phyloP scores from a whole-genome alignment of 2,888 invertebrate genomes.

The Ophion slaviceki region DNA sequence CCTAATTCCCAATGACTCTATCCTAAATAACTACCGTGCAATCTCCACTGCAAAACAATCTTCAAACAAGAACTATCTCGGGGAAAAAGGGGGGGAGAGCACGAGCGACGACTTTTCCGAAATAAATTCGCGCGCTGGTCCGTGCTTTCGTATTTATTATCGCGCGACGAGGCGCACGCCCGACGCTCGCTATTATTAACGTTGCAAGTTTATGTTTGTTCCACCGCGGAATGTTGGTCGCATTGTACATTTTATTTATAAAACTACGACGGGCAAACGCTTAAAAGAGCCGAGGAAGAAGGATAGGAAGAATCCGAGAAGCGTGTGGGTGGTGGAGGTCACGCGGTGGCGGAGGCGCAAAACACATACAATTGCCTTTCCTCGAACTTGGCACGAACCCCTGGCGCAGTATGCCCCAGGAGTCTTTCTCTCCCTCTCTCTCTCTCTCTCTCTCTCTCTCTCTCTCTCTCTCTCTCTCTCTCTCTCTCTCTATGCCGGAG shows the following conservation, averaged over 20 bases:
- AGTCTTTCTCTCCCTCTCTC: not conserved
- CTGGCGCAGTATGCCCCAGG: slow-evolving; percentile 35
- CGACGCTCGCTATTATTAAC: slow-evolving; percentile 33
- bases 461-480: slow-evolving; percentile 12
- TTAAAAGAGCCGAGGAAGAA: slow-evolving; percentile 48
- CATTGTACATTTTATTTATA: slow-evolving; percentile 53
- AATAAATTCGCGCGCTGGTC: not conserved
- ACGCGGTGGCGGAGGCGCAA: slow-evolving; percentile 28
- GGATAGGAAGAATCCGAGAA: slow-evolving; percentile 41
- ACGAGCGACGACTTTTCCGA: not conserved
- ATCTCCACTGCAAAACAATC: not conserved
- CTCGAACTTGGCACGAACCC: slow-evolving; percentile 64
- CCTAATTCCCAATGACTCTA: not conserved
- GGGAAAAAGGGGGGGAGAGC: not conserved
- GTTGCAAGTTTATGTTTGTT: slow-evolving; percentile 40
- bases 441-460: not conserved
- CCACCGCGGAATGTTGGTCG: slow-evolving; percentile 37
- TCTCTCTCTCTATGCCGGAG: slow-evolving; percentile 42
- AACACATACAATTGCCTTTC: slow-evolving; percentile 56
- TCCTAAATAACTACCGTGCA: not conserved
- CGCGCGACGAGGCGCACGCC: not conserved
- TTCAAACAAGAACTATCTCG: not conserved
- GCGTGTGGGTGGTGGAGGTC: slow-evolving; percentile 50
- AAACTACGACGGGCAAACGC: slow-evolving; percentile 4
- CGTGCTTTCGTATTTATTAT: not conserved